Conservation (phyloP, 2,797 vertebrate genomes). For the Miichthys miiuy region DNA sequence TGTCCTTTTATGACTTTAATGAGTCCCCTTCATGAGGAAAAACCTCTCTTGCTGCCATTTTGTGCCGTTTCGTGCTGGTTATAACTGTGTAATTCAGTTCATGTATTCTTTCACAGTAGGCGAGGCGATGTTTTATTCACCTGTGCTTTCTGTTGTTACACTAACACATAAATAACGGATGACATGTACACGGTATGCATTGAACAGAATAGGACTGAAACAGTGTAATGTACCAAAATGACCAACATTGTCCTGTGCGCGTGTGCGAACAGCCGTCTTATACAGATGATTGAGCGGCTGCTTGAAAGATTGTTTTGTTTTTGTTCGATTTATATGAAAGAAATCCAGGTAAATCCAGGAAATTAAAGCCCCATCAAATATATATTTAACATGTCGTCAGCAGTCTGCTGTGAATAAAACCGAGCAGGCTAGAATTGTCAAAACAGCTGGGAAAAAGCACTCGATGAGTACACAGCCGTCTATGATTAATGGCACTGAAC, state of each 20-base stretch:
- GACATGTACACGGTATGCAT: neutral
- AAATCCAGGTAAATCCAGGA: neutral
- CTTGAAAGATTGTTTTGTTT: neutral
- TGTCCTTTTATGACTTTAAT: neutral
- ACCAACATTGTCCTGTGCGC: neutral
- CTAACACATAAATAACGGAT: constrained; percentile 22
- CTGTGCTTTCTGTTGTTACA: neutral
- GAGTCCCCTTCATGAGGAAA: neutral
- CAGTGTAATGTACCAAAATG: neutral
- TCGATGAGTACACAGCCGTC: neutral
- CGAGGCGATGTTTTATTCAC: constrained; percentile 28
- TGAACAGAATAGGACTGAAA: constrained; percentile 22
- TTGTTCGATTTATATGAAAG: neutral
- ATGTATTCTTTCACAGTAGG: constrained; percentile 6
- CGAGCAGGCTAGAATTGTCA: too few relatives aligned
- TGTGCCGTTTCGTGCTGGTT: neutral
- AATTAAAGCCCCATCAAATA: neutral
- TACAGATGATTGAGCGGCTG: neutral
- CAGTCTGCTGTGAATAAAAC: too few relatives aligned
- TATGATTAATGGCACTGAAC: neutral
- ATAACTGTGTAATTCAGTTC: neutral
- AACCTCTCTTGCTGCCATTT: neutral
- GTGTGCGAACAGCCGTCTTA: neutral
- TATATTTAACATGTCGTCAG: too few relatives aligned
- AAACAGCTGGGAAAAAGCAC: too few relatives aligned